A percentile compares a stretch with the other conserved stretches of the same genome.
Conservation (phyloP, 2,888 invertebrate species). For the Mactromeris polynyma region DNA sequence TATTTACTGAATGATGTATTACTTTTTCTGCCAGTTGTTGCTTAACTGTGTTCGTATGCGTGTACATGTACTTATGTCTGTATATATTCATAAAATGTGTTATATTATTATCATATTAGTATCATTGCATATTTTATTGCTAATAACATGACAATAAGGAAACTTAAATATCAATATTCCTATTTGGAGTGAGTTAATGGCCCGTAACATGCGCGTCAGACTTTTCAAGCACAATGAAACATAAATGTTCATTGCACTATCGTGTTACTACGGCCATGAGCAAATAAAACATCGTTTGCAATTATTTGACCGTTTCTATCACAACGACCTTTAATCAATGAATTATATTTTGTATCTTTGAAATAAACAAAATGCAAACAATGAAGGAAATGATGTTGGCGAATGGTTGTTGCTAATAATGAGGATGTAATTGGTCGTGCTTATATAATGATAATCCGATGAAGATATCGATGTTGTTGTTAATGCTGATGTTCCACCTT, state of each 20-base stretch:
- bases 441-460: too few relatives aligned
- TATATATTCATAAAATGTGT: not conserved
- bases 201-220: not conserved
- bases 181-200: not conserved
- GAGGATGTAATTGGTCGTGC: too few relatives aligned
- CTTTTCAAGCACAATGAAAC: not conserved
- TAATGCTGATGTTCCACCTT: too few relatives aligned
- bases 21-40: too few relatives aligned
- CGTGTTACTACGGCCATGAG: too few relatives aligned
- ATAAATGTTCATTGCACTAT: not conserved
- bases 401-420: not conserved
- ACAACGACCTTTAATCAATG: not conserved
- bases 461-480: too few relatives aligned
- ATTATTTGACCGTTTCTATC: not conserved
- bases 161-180: not conserved
- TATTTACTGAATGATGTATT: too few relatives aligned
- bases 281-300: too few relatives aligned
- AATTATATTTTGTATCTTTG: not conserved
- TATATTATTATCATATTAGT: not conserved
- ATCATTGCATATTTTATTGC: not conserved
- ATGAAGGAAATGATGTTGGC: not conserved
- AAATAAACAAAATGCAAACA: not conserved
- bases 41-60: too few relatives aligned
- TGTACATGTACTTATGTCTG: not conserved
- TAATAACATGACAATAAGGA: not conserved